A percentile compares a stretch with the other conserved stretches of the same genome.
Evolutionary conservation across 1,140 invertebrate genomes (phyloP).

Genomic region (Drosophila paulistorum): DNA sequence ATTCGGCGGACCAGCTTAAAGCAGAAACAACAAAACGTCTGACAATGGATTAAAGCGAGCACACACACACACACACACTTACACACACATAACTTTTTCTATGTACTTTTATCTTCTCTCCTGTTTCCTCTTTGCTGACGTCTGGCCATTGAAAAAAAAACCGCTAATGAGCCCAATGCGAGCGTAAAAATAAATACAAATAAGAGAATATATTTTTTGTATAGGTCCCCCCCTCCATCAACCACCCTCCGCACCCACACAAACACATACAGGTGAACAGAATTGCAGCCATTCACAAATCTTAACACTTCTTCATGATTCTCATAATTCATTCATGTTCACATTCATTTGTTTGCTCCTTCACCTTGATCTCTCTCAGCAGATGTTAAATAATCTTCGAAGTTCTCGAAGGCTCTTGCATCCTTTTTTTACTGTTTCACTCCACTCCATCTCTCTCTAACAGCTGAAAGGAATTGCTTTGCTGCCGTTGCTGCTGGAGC

Average conservation of each 20-base stretch:
- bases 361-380: slow-evolving; percentile 38
- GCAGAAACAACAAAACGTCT: slow-evolving; percentile 31
- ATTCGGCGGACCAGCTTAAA: slow-evolving; percentile 36
- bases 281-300: slow-evolving; percentile 46
- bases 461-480: slow-evolving; percentile 28
- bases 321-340: slow-evolving; percentile 45
- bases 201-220: slow-evolving; percentile 21
- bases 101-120: slow-evolving; percentile 5
- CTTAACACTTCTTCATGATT: slow-evolving; percentile 5
- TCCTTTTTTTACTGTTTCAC: not conserved
- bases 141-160: slow-evolving; percentile 49
- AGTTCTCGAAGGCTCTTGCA: slow-evolving; percentile 13
- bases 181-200: slow-evolving; percentile 39
- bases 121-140: slow-evolving; percentile 44
- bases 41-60: slow-evolving; percentile 29
- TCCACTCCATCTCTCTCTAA: not conserved
- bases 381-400: slow-evolving; percentile 12
- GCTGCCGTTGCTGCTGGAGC: slow-evolving; percentile 2
- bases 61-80: slow-evolving; percentile 6
- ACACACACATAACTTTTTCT: slow-evolving; percentile 1
- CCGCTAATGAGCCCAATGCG: slow-evolving; percentile 61
- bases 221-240: slow-evolving; percentile 10
- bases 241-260: slow-evolving; percentile 13
- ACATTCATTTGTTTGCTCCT: slow-evolving; percentile 13
- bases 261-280: slow-evolving; percentile 35